These are phyloP conservation scores for Macropis europaea DNA, from an alignment of 2,888 invertebrate species.

Conservation along the genomic window DNA sequence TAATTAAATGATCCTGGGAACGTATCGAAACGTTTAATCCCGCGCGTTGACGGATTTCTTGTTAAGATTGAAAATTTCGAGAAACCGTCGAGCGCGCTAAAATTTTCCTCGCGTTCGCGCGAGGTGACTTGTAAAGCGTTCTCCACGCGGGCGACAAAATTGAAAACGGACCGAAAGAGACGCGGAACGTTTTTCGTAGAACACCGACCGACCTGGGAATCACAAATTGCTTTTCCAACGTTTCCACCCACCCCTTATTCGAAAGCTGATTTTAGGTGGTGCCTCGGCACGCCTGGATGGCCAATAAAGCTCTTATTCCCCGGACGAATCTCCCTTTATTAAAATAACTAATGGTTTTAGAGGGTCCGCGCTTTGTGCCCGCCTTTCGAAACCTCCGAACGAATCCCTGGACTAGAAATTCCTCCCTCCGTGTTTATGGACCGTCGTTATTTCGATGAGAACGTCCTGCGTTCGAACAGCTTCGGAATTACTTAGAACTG, in stretches of 20 bases:
- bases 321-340: constrained; percentile 13
- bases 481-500: too few species aligned
- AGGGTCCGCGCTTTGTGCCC: neutral
- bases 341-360: neutral
- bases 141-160: constrained; percentile 18
- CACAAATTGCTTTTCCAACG: constrained; percentile 30
- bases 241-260: constrained; percentile 6
- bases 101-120: neutral
- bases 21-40: too few species aligned
- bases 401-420: too few species aligned
- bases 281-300: neutral
- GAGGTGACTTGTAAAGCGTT: constrained; percentile 19
- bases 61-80: too few species aligned
- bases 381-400: neutral
- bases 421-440: too few species aligned
- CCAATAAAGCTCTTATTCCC: neutral
- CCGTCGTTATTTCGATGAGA: too few species aligned
- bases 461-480: too few species aligned
- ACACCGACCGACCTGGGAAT: constrained; percentile 5
- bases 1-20: neutral
- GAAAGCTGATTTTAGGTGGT: constrained; percentile 12
- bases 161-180: constrained; percentile 22
- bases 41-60: too few species aligned
- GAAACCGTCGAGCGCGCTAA: too few species aligned
- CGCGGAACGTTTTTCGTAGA: constrained; percentile 6